Evolutionary conservation across 2,113 vertebrate species (phyloP), one percentile per base, ranked within the genome.

Genomic region (Trematomus loennbergii): DNA sequence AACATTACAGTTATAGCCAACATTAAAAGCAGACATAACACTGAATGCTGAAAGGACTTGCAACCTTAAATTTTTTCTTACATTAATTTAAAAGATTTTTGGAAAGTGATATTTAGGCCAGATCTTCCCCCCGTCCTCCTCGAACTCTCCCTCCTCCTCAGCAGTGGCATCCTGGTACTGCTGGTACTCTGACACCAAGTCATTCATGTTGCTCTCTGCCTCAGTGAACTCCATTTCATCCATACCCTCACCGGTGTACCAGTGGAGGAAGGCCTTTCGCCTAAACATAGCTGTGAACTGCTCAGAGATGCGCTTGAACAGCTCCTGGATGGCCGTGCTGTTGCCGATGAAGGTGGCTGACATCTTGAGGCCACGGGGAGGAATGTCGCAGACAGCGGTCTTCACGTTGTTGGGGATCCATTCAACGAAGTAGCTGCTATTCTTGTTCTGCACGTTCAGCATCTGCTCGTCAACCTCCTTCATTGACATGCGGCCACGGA

Each of bases 161-260:
- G 97, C 98, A 0, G 97, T 99, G 83, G 97, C 97, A 0, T 99
- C 97, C 93, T 99, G 97, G 94, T 99, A 99, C 95, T 99, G 97
- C 93, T 99, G 97, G 90, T 99, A 99, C 90, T 99, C 97, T 0
- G 97, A 99, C 36, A 99, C 97, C 82, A 98, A 95, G 94, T 98
- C 96, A 0, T 97, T 98, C 97, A 97, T 98, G 96, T 97, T 97
- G 96, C 97, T 96, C 82, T 97, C 97, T 0, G 97, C 96, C 81
- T 97, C 96, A 0, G 97, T 97, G 94, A 98, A 97, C 92, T 97
- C 96, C 97, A 97, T 98, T 94, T 97, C 96, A 84, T 97, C 97
- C 97, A 98, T 97, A 15, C 96, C 97, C 87, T 97, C 96, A 0
- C 96, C 96, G 0, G 97, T 98, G 94, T 97, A 97, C 97, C 97